Evolutionary conservation across 2,797 vertebrate species (phyloP).

Genomic region (Ctenochaetus hawaiiensis): DNA sequence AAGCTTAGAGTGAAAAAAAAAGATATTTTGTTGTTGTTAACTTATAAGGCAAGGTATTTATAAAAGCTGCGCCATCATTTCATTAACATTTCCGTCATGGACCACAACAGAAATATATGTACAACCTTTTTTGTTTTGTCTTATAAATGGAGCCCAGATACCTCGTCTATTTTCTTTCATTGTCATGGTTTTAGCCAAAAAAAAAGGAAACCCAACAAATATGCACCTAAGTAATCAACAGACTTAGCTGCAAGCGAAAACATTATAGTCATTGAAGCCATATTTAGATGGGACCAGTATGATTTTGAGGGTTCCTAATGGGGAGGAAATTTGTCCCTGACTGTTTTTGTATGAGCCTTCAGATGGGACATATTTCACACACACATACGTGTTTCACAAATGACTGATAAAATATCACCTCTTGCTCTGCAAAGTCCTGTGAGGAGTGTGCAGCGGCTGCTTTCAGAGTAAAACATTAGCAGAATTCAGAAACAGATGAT

Average conservation of each 20-base stretch:
- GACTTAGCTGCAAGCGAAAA: background rate
- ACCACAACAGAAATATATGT: too few species aligned
- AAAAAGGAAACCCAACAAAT: too few species aligned
- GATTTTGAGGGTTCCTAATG: background rate
- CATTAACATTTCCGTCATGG: constrained; percentile 22
- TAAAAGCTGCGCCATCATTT: constrained; percentile 24
- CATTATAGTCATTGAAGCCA: background rate
- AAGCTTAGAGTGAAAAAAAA: constrained; percentile 3
- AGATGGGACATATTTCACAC: background rate
- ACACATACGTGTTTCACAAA: background rate
- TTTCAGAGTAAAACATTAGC: too few species aligned
- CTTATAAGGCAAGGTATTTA: constrained; percentile 24
- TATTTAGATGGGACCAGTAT: background rate
- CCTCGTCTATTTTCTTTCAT: too few species aligned
- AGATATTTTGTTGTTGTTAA: constrained; percentile 37
- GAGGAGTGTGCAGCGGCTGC: too few species aligned
- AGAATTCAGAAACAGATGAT: too few species aligned
- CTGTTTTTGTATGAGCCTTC: background rate
- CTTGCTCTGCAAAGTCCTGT: too few species aligned
- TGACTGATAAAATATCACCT: too few species aligned
- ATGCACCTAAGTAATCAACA: background rate
- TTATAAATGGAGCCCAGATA: too few species aligned
- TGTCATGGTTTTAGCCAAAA: too few species aligned
- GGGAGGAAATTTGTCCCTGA: background rate
- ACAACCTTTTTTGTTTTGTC: too few species aligned